Conservation (phyloP, 2,888 invertebrate genomes). For the Spialia ferax region DNA sequence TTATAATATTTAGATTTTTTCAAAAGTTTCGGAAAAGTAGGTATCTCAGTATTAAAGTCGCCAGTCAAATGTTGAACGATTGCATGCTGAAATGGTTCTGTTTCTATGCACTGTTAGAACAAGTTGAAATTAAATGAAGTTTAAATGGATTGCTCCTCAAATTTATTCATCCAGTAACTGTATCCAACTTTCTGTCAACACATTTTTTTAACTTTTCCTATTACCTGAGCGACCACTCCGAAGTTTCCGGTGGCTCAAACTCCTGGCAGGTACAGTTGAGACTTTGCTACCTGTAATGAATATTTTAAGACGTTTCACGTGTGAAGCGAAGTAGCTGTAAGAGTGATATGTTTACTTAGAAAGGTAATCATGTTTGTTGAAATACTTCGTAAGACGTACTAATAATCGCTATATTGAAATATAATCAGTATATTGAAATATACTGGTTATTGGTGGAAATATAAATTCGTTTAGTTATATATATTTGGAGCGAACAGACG, state of each 20-base stretch:
- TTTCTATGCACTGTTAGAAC: too few relatives aligned
- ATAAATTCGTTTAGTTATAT: too few relatives aligned
- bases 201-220: slow-evolving; percentile 14
- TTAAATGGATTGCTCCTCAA: neutral
- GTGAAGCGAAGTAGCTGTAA: neutral
- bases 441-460: too few relatives aligned
- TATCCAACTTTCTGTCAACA: slow-evolving; percentile 6
- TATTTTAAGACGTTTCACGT: slow-evolving; percentile 9
- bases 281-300: slow-evolving; percentile 7
- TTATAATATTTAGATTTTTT: too few relatives aligned
- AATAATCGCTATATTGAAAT: too few relatives aligned
- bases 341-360: neutral
- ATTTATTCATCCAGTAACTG: slow-evolving; percentile 6
- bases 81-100: too few relatives aligned
- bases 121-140: too few relatives aligned
- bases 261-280: slow-evolving; percentile 8
- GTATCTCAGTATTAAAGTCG: too few relatives aligned
- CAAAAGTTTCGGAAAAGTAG: too few relatives aligned
- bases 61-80: too few relatives aligned
- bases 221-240: slow-evolving; percentile 2
- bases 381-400: too few relatives aligned
- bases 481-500: neutral
- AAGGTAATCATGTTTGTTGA: neutral
- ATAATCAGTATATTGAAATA: too few relatives aligned
- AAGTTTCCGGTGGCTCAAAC: neutral